Base-by-base conservation (phyloP, 2,888 invertebrate genomes). In the Chaetogeoica ovagalla region DNA sequence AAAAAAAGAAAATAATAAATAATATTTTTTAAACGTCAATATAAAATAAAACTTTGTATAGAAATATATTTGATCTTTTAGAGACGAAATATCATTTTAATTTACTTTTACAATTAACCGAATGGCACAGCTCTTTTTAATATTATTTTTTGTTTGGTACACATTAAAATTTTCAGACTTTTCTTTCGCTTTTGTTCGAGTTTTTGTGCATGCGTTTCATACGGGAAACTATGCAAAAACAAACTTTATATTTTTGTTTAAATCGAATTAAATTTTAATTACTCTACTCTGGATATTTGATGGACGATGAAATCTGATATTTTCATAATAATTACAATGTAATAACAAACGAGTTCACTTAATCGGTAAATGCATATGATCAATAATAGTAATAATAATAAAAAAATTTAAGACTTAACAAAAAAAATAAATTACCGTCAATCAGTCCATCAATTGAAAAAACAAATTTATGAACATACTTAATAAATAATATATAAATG, bases 401-500 rank as follows among this genome's bases (percentile, higher is more conserved):
- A 69, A 66, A 39, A 71, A 59, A 73, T 13, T 52, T 19, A 52
- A 70, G 69, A 62, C 39, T 62, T 60, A 70, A 62, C 37, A 55
- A 70, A 30, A 69, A 75, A 66, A 66, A 59, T 76, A 68, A 76
- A 77, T 70, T 70, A 70, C 62, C 30, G 43, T 43, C 71, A 57
- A 70, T 79, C 79, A 79, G 79, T 79, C 79, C 71, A 71, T 71
- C 55, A 63, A 70, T 70, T 63, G 23, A 70, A 70, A 69, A 79
- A 79, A 79, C 71, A 79, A 77, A 71, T 79, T 71, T 79, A 71
- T 65, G 63, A 71, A 79, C 57, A 71, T 79, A 57, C 52, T 48
- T 48, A 48, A n/a, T 48, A 59, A 76, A 76, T 55, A 69, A 30
- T 55, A 11, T 11, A 68, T 48, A 52, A 39, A 68, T 59, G 9